Evolutionary conservation across 2,888 invertebrate genomes (phyloP).

Genomic region (Dicyrtomina minuta): DNA sequence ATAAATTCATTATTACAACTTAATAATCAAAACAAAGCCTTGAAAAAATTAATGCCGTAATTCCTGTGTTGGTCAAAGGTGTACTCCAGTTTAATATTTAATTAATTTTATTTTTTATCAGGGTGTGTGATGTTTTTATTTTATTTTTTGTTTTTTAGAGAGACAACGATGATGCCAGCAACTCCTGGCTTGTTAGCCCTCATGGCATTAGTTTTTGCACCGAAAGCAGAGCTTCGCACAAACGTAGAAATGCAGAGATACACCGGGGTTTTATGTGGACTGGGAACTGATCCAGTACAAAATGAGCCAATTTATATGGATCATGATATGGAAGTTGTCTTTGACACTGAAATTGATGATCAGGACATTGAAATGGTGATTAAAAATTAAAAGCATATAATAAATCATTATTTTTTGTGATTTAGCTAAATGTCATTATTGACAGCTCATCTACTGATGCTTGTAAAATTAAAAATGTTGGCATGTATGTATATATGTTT

Average conservation of each 20-base stretch:
- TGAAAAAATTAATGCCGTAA: too few species aligned
- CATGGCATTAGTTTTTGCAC: slow-evolving; percentile 78
- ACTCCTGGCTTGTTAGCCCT: slow-evolving; percentile 79
- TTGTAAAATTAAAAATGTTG: not conserved
- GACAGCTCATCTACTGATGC: too few species aligned
- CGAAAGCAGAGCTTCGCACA: slow-evolving; percentile 65
- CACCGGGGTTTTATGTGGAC: slow-evolving; percentile 79
- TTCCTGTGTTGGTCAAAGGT: too few species aligned
- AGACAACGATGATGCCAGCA: slow-evolving; percentile 88
- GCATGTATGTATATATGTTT: too few species aligned
- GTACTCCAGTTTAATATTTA: too few species aligned
- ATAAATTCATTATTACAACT: too few species aligned
- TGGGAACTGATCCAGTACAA: slow-evolving; percentile 67
- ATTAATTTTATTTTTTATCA: too few species aligned
- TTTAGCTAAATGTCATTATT: too few species aligned
- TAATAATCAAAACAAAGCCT: too few species aligned
- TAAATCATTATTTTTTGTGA: too few species aligned
- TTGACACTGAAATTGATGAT: slow-evolving; percentile 72
- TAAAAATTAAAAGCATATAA: too few species aligned
- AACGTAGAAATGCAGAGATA: slow-evolving; percentile 61
- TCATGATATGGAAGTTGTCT: slow-evolving; percentile 77
- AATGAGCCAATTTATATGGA: slow-evolving; percentile 58
- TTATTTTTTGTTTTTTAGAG: slow-evolving; percentile 52
- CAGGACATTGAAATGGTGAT: slow-evolving; percentile 67
- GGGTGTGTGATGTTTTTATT: too few species aligned